Percentiles rank a stretch among this genome's conserved stretches.
These are phyloP conservation scores for Hyposoter dolosus DNA, from an alignment of 2,888 invertebrate genomes.

Conservation along the genomic window DNA sequence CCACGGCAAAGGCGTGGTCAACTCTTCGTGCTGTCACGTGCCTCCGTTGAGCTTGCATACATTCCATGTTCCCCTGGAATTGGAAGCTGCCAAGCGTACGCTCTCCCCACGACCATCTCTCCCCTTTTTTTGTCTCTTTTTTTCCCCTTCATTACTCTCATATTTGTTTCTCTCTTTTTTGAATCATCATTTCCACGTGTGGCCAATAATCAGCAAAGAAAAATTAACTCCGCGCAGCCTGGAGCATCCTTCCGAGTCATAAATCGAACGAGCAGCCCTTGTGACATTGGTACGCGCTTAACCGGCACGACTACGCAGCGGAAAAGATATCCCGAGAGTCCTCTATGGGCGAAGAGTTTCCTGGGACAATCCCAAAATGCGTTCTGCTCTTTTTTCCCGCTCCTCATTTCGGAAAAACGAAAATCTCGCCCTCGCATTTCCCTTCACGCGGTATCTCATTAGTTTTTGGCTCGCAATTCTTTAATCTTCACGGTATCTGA, in stretches of 20 bases:
- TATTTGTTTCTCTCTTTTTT: conserved; percentile 26
- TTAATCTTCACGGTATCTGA: conserved; percentile 20
- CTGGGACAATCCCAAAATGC: conserved; percentile 39
- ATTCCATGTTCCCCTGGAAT: conserved; percentile 19
- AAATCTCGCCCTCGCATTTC: neutral
- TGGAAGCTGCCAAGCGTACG: conserved; percentile 40
- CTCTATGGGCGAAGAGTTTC: conserved; percentile 33
- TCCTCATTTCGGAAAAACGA: neutral
- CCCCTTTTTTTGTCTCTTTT: neutral
- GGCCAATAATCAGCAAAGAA: conserved; percentile 36
- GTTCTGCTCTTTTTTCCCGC: neutral
- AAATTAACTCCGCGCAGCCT: neutral
- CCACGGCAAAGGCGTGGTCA: conserved; percentile 76
- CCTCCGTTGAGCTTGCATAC: conserved; percentile 13
- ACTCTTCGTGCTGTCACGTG: conserved; percentile 70
- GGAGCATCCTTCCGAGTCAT: conserved; percentile 17
- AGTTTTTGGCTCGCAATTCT: neutral
- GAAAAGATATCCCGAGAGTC: conserved; percentile 15
- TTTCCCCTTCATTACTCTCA: neutral
- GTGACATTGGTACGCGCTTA: conserved; percentile 44
- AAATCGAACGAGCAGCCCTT: conserved; percentile 42
- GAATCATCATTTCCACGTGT: conserved; percentile 16
- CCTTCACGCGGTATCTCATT: conserved; percentile 15
- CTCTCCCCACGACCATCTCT: conserved; percentile 11
- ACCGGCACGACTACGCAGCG: neutral